Base-by-base conservation (phyloP, 1,140 invertebrate genomes). In the Philaenus spumarius region DNA sequence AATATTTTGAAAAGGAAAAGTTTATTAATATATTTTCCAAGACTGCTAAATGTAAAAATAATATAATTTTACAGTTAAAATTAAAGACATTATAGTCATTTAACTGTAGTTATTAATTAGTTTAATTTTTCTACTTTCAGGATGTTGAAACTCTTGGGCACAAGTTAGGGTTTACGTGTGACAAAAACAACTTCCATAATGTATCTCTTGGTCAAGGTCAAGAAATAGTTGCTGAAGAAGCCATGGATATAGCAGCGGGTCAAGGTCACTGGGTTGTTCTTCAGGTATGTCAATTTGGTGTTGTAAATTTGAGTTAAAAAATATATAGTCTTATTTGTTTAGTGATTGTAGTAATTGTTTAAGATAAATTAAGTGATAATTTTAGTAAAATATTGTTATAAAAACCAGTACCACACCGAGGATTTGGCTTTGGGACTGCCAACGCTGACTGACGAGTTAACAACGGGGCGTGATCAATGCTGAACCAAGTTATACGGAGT, bases 201-300 rank as follows among this genome's bases (percentile, higher is more conserved):
- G 92, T 98, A 1, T 97, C 93, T 0, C 75, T 98, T n/a, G 95
- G 95, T 48, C 95, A 97, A 77, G 95, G 95, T 0, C 95, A 98
- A 76, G 95, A 98, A 73, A 78, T 86, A 5, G 91, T 97, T 6
- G 95, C 95, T 1, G 94, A 97, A 71, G 80, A 83, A 47, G 92
- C 93, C 1, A 89, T 98, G 84, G 92, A 97, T 63, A 76, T 83
- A 26, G 89, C 90, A 0, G 82, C 90, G 0, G 80, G 81, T 66
- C 80, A 89, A 66, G 95, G 95, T 0, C 93, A 97, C 71, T 98
- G 95, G 95, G 94, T 97, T 23, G 84, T 97, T 20, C 76, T 98
- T 34, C 94, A 91, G 78, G 84, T 86, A 67, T 43, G 43, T 48
- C 19, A 22, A 34, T 35, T 35, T 24, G 23, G n/a, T 30, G 26